A percentile compares a stretch with the other conserved stretches of the same genome.
Conservation (phyloP, 2,888 invertebrate species). For the Macrophya alboannulata region DNA sequence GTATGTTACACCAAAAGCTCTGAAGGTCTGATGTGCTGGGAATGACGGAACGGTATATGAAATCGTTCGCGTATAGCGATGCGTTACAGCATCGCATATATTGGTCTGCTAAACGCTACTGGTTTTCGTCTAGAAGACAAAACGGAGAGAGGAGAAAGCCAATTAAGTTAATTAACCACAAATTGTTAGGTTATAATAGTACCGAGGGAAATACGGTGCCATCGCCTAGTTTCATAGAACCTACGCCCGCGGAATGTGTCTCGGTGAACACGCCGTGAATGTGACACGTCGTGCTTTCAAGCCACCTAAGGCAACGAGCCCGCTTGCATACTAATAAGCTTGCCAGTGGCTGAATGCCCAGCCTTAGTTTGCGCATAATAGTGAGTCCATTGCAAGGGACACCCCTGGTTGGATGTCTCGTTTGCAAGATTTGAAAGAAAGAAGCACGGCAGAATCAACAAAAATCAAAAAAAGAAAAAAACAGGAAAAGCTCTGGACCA, state of each 20-base stretch:
- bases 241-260: conserved; percentile 67
- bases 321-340: conserved; percentile 78
- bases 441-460: neutral
- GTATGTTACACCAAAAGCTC: neutral
- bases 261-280: conserved; percentile 75
- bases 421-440: conserved; percentile 25
- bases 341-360: conserved; percentile 75
- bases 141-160: conserved; percentile 54
- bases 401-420: conserved; percentile 20
- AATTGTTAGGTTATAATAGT: conserved; percentile 62
- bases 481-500: neutral
- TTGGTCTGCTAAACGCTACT: conserved; percentile 34
- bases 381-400: conserved; percentile 75
- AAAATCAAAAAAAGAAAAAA: too few relatives aligned
- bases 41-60: neutral
- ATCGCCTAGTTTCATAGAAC: conserved; percentile 28
- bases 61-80: neutral
- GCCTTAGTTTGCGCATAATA: conserved; percentile 77
- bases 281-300: conserved; percentile 77
- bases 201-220: conserved; percentile 47
- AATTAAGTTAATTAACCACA: conserved; percentile 69
- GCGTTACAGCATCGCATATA: neutral
- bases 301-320: conserved; percentile 77
- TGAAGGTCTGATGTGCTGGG: neutral
- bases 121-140: neutral